Evolutionary conservation across 2,888 invertebrate genomes (phyloP).

Genomic region (Oxytorus armatus): DNA sequence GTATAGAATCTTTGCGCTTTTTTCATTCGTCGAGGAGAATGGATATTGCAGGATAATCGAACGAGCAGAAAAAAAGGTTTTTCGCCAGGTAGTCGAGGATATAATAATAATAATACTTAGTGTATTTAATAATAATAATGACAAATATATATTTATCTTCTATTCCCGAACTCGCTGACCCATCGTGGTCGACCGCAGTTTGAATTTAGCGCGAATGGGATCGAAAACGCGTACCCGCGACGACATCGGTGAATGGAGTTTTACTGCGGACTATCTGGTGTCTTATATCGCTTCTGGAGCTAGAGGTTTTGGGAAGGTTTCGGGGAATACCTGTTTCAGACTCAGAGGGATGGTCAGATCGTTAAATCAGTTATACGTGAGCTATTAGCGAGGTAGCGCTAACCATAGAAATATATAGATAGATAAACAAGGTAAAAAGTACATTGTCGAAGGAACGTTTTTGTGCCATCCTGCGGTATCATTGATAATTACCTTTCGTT

Average conservation of each 20-base stretch:
- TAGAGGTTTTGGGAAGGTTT: slow-evolving; percentile 4
- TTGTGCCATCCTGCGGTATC: too few relatives aligned
- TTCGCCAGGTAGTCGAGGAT: background rate
- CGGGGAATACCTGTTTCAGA: too few relatives aligned
- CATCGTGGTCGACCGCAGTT: slow-evolving; percentile 56
- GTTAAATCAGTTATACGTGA: slow-evolving; percentile 13
- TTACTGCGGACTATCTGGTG: slow-evolving; percentile 22
- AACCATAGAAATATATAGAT: slow-evolving; percentile 23
- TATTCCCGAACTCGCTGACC: slow-evolving; percentile 35
- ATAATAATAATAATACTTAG: background rate
- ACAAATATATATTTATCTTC: slow-evolving; percentile 12
- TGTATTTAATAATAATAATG: slow-evolving; percentile 4
- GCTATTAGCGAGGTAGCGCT: slow-evolving; percentile 31
- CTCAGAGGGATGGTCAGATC: slow-evolving; percentile 30
- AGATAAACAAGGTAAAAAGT: slow-evolving; percentile 5
- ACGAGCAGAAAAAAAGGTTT: background rate
- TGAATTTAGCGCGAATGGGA: background rate
- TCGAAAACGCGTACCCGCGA: background rate
- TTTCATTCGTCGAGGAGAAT: too few relatives aligned
- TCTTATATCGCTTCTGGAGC: background rate
- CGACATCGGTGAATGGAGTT: slow-evolving; percentile 38
- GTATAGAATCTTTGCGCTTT: too few relatives aligned
- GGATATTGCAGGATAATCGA: background rate
- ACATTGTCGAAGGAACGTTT: slow-evolving; percentile 12
- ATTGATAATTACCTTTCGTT: slow-evolving; percentile 5